A percentile compares a stretch with the other conserved stretches of the same genome.
phyloP scores from a whole-genome alignment of 2,797 vertebrate genomes.

The Molossus alvarezi region DNA sequence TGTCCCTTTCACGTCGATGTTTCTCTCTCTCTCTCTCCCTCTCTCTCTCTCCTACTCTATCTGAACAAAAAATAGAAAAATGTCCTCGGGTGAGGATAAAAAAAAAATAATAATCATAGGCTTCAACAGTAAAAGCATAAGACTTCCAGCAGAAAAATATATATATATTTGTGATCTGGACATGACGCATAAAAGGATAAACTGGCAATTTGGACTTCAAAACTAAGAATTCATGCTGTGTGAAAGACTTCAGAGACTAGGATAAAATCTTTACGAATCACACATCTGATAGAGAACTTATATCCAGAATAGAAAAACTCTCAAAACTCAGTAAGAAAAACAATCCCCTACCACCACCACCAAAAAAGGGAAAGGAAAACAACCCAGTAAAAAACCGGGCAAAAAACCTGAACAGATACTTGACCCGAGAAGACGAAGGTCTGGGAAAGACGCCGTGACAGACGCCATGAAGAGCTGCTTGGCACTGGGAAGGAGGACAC shows the following conservation, averaged over 20 bases:
- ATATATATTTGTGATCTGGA: not conserved
- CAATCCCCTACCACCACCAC: not conserved
- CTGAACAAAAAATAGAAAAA: too few relatives aligned
- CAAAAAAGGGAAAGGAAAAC: not conserved
- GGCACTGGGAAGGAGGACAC: not conserved
- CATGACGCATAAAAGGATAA: not conserved
- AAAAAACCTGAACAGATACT: not conserved
- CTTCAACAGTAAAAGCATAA: constrained; percentile 35
- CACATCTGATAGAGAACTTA: not conserved
- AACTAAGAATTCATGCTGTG: not conserved
- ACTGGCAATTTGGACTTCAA: not conserved
- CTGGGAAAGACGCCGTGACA: not conserved
- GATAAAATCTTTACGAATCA: not conserved
- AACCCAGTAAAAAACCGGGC: not conserved
- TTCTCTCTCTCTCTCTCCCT: too few relatives aligned
- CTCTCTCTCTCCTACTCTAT: too few relatives aligned
- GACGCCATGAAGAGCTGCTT: not conserved
- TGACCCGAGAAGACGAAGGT: not conserved
- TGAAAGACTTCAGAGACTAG: not conserved
- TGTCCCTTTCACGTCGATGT: too few relatives aligned
- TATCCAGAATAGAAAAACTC: not conserved
- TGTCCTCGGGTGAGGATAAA: too few relatives aligned
- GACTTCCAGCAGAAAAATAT: not conserved
- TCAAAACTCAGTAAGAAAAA: constrained; percentile 28
- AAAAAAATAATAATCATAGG: not conserved